Base-by-base conservation (phyloP, 1,140 invertebrate species). In the Steinernema feltiae region DNA sequence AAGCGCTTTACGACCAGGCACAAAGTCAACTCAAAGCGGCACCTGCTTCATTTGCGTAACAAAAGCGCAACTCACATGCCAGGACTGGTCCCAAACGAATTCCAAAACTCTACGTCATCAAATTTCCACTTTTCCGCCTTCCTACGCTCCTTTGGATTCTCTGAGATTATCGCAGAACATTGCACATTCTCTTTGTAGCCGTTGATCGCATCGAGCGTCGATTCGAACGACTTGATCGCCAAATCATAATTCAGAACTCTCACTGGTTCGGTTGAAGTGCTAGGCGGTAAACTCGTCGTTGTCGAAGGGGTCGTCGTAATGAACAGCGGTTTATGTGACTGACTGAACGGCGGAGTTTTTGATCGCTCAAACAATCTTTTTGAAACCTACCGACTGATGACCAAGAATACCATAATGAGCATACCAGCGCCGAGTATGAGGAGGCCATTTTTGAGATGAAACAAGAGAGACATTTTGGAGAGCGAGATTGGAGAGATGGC, bases 401-500 rank as follows among this genome's bases (percentile, higher is more conserved):
- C 7, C 35, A 41, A 41, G 18, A 7, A 41, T 7, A 41, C 18
- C 35, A 41, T 7, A 41, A 41, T 18, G 18, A 41, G 35, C 7
- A 18, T 18, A 7, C 7, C 35, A 7, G 18, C 7, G 7, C 35
- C 35, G 7, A 41, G 18, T 7, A 41, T 41, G 7, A 41, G 35
- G 18, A 41, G 35, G 35, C 35, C 35, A 41, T 18, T 7, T 41
- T 41, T 41, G 7, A 41, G 35, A 41, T 41, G 35, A 73, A 73
- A 73, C 12, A 72, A 0, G 0, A 73, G 46, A 73, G 70, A 53
- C 48, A 76, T 27, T 78, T 0, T 76, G 18, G 27, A 80, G 17
- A n/a, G n/a, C n/a, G 41, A 76, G 32, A 35, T 18, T 35, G 1
- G 15, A 71, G 7, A 79, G 0, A 70, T 24, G 12, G 0, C 46